These are phyloP conservation scores for Microchirus variegatus DNA, from an alignment of 2,797 vertebrate genomes.

Conservation along the genomic window DNA sequence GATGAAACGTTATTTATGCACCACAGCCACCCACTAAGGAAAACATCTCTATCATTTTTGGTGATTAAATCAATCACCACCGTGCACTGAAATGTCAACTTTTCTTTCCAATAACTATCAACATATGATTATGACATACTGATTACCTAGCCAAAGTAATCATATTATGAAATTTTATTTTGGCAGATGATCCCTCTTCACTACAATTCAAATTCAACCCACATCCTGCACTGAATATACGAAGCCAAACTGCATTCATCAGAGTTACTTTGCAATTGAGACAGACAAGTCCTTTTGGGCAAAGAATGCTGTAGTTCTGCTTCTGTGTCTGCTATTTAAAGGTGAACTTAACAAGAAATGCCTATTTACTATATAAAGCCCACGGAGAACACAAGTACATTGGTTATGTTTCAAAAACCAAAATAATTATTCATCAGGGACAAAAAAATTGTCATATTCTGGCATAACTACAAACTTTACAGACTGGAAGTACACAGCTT, in stretches of 20 bases:
- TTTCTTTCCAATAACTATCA: neutral
- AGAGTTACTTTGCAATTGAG: constrained; percentile 15
- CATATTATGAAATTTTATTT: neutral
- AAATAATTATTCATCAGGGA: constrained; percentile 18
- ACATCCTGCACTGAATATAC: too few species aligned
- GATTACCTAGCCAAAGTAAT: constrained; percentile 6
- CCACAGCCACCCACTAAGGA: neutral
- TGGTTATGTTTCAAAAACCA: constrained; percentile 13
- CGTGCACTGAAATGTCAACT: neutral
- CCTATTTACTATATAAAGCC: neutral
- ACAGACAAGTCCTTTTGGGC: constrained; percentile 6
- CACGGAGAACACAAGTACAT: constrained; percentile 2
- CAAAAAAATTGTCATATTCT: constrained; percentile 29
- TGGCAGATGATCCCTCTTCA: too few species aligned
- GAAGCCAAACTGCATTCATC: constrained; percentile 1
- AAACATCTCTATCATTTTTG: neutral
- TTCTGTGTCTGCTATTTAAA: neutral
- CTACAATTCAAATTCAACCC: too few species aligned
- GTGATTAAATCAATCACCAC: constrained; percentile 4
- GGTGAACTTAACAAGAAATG: constrained; percentile 17
- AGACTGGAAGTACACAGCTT: constrained; percentile 28
- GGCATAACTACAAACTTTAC: constrained; percentile 20
- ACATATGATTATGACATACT: constrained; percentile 2
- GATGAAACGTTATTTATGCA: too few species aligned
- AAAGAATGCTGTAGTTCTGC: neutral